phyloP scores from a whole-genome alignment of 2,797 vertebrate species.

The Lepilemur septentrionalis region DNA sequence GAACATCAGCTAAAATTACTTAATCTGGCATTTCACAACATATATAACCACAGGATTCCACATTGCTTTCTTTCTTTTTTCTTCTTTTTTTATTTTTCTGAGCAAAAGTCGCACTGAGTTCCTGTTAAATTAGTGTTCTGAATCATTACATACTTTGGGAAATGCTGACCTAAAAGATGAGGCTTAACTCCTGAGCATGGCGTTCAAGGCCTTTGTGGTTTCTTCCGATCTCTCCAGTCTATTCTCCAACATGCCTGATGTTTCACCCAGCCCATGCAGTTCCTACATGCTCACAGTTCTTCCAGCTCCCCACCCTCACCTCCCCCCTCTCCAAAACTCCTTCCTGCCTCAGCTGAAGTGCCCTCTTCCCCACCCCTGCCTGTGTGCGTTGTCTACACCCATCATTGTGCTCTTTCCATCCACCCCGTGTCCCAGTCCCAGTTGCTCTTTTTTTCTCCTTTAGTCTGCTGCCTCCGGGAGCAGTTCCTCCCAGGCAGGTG shows the following conservation, averaged over 20 bases:
- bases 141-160: not conserved
- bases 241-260: not conserved
- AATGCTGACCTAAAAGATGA: not conserved
- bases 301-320: not conserved
- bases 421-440: fast-evolving
- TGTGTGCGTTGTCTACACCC: not conserved
- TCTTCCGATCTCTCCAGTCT: not conserved
- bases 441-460: not conserved
- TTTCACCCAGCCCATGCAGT: not conserved
- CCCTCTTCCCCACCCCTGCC: no score
- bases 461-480: not conserved
- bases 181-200: not conserved
- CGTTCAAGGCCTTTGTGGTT: not conserved
- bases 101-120: not conserved
- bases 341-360: not conserved
- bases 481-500: not conserved
- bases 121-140: not conserved
- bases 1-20: not conserved
- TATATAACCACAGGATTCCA: not conserved
- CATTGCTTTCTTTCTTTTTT: not conserved
- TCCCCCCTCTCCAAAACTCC: not conserved
- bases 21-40: not conserved
- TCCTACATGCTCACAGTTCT: not conserved
- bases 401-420: not conserved
- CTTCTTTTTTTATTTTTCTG: not conserved